These are phyloP conservation scores for Hapalemur alaotrensis DNA, from an alignment of 2,797 vertebrate species.

Conservation along the genomic window DNA sequence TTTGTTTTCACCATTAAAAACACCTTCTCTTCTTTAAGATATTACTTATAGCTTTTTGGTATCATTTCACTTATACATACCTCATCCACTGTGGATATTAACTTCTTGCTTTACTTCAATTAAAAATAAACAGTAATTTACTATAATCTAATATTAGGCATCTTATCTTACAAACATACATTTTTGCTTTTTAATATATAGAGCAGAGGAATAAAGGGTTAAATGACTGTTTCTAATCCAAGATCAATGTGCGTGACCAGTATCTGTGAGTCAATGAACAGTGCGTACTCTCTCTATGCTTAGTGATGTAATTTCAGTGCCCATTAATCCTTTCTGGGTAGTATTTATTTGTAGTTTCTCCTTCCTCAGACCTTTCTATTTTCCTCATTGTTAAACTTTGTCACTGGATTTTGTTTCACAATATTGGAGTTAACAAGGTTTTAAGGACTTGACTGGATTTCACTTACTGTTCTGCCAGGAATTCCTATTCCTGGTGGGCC, in stretches of 20 bases:
- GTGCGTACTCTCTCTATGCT: neutral
- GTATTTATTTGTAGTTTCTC: neutral
- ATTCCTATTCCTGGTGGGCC: slow-evolving; percentile 91
- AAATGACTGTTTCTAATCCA: neutral
- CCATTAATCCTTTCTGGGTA: neutral
- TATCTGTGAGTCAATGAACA: neutral
- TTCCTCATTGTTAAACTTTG: neutral
- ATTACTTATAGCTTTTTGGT: neutral
- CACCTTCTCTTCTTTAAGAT: neutral
- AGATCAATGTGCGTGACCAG: neutral
- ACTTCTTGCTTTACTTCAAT: neutral
- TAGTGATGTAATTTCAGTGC: neutral
- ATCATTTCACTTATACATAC: neutral
- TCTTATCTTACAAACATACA: neutral
- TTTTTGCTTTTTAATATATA: neutral
- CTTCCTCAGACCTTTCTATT: neutral
- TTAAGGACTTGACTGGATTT: neutral
- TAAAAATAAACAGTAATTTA: neutral
- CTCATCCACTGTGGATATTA: neutral
- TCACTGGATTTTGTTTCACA: neutral
- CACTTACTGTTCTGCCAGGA: slow-evolving; percentile 91
- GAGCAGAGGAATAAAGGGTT: neutral
- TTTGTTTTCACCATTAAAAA: neutral
- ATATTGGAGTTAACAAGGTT: neutral
- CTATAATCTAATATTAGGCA: neutral